Percentiles rank a stretch among this genome's conserved stretches.
Conservation (phyloP, 2,888 invertebrate species). For the Pherbina coryleti region DNA sequence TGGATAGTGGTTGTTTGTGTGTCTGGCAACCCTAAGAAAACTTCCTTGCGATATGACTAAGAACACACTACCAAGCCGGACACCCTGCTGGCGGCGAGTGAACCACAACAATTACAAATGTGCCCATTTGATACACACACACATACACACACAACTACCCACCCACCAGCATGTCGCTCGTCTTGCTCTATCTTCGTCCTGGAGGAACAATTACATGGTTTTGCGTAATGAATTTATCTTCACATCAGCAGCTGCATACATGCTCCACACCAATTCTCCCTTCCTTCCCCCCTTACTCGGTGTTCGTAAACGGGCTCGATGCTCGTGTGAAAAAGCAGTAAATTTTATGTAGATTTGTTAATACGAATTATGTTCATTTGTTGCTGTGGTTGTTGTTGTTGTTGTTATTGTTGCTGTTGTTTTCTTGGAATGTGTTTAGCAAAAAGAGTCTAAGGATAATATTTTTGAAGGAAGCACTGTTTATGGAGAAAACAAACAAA, state of each 20-base stretch:
- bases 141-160: not conserved
- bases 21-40: slow-evolving; percentile 8
- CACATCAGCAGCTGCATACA: slow-evolving; percentile 61
- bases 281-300: not conserved
- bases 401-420: slow-evolving; percentile 44
- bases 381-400: slow-evolving; percentile 43
- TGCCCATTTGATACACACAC: slow-evolving; percentile 44
- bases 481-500: slow-evolving; percentile 27
- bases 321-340: slow-evolving; percentile 56
- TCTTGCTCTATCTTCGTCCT: slow-evolving; percentile 53
- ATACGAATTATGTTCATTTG: slow-evolving; percentile 66
- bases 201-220: slow-evolving; percentile 68
- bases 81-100: not conserved
- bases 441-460: not conserved
- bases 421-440: not conserved
- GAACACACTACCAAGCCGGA: not conserved
- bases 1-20: not conserved
- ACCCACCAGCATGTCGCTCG: slow-evolving; percentile 42
- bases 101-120: slow-evolving; percentile 33
- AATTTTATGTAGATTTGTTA: slow-evolving; percentile 67
- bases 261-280: not conserved
- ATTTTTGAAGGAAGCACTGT: slow-evolving; percentile 9
- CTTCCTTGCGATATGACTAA: slow-evolving; percentile 49
- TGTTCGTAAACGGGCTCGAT: slow-evolving; percentile 33
- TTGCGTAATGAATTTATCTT: slow-evolving; percentile 69